These are phyloP conservation scores for Himalopsyche kuldschensis DNA, from an alignment of 2,888 invertebrate species.

Conservation along the genomic window DNA sequence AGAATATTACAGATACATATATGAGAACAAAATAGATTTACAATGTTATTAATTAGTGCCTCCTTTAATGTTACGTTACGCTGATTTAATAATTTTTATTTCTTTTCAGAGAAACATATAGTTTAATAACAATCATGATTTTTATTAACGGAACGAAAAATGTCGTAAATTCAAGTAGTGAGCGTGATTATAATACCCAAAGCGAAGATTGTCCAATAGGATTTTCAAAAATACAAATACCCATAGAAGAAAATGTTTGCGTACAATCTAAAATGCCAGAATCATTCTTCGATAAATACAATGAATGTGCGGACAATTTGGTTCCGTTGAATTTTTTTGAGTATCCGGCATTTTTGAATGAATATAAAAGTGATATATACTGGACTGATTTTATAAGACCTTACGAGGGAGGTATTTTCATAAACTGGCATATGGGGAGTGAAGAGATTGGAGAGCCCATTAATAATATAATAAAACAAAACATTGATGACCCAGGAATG, in stretches of 20 bases:
- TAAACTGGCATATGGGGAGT: neutral
- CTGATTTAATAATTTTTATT: neutral
- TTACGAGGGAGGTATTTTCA: neutral
- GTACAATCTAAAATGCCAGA: neutral
- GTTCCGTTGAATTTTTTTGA: neutral
- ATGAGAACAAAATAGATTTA: too few relatives aligned
- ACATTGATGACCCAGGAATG: neutral
- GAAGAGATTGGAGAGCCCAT: neutral
- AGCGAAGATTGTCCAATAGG: neutral
- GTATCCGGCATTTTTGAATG: neutral
- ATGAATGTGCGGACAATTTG: neutral
- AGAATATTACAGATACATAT: too few relatives aligned
- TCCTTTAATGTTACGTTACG: too few relatives aligned
- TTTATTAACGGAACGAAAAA: neutral
- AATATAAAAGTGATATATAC: neutral
- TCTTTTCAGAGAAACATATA: neutral
- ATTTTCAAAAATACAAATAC: neutral
- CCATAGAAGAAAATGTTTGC: neutral
- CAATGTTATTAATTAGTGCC: too few relatives aligned
- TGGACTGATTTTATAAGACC: neutral
- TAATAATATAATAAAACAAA: neutral
- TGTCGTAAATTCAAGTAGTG: neutral
- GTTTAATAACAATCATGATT: neutral
- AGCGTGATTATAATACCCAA: too few relatives aligned
- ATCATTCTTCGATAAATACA: neutral